Evolutionary conservation across 2,888 invertebrate species (phyloP).

Genomic region (Lasioglossum morio): DNA sequence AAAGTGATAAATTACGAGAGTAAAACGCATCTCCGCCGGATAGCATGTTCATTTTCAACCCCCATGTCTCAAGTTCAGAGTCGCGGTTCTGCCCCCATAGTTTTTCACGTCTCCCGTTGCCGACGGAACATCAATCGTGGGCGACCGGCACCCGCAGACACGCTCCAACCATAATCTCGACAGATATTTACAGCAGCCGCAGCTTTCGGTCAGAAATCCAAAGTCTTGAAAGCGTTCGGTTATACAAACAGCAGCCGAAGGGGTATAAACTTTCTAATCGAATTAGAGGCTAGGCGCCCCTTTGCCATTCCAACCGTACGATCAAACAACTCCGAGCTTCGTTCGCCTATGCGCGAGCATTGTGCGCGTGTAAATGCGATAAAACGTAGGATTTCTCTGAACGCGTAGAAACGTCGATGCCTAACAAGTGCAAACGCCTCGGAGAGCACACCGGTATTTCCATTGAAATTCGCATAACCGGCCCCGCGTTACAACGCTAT

Average conservation of each 20-base stretch:
- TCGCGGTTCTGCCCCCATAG: background rate
- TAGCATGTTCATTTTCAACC: background rate
- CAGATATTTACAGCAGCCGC: conserved; percentile 46
- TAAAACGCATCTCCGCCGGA: background rate
- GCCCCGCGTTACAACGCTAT: background rate
- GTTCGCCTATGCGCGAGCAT: conserved; percentile 20
- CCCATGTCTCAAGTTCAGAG: background rate
- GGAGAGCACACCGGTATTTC: background rate
- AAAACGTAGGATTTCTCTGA: conserved; percentile 15
- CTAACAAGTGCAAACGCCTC: conserved; percentile 11
- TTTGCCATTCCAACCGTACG: conserved; percentile 51
- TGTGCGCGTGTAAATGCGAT: conserved; percentile 40
- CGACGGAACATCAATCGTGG: conserved; percentile 3
- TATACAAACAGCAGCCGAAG: conserved; percentile 39
- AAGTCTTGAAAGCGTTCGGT: conserved; percentile 60
- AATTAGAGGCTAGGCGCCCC: conserved; percentile 62
- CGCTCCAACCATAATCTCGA: conserved; percentile 33
- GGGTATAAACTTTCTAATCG: conserved; percentile 66
- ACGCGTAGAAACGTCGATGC: conserved; percentile 14
- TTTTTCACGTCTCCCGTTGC: background rate
- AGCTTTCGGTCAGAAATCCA: conserved; percentile 48
- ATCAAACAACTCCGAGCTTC: conserved; percentile 56
- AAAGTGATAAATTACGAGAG: background rate
- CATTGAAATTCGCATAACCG: background rate
- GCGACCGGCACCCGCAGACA: background rate